A percentile compares a stretch with the other conserved stretches of the same genome.
Evolutionary conservation across 64 coral and sea anemone genomes (phyloP).

Genomic region (Montipora capricornis): DNA sequence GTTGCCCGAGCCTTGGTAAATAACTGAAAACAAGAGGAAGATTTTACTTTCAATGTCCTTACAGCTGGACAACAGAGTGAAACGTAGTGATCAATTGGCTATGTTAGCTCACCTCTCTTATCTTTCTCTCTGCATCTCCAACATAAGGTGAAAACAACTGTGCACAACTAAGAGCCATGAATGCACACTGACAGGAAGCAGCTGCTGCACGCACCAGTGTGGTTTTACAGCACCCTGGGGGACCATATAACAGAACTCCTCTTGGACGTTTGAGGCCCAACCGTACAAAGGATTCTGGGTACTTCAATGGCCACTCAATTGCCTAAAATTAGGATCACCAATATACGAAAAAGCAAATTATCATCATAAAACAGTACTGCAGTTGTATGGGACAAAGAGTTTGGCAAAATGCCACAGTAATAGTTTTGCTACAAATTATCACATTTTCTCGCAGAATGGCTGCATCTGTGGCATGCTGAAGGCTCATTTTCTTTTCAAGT

Average conservation of each 20-base stretch:
- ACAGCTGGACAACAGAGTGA: neutral
- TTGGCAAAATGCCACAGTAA: too few relatives aligned
- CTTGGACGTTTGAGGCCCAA: conserved; percentile 79
- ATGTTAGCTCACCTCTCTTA: conserved; percentile 74
- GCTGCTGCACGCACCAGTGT: conserved; percentile 87
- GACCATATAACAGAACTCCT: conserved; percentile 93
- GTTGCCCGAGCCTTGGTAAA: conserved; percentile 95
- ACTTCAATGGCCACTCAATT: conserved; percentile 93
- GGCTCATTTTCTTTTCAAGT: neutral
- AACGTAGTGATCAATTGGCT: neutral
- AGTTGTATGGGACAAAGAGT: too few relatives aligned
- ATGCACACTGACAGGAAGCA: conserved; percentile 85
- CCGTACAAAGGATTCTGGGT: conserved; percentile 91
- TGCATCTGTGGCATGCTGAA: too few relatives aligned
- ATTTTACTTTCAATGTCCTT: too few relatives aligned
- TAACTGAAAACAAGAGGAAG: conserved; percentile 41
- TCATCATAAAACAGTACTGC: too few relatives aligned
- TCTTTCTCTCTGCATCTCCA: conserved; percentile 93
- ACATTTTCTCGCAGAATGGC: too few relatives aligned
- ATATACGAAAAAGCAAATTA: too few relatives aligned
- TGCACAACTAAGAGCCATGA: conserved; percentile 95
- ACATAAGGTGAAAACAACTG: conserved; percentile 93
- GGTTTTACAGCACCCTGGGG: conserved; percentile 97
- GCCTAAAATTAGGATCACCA: conserved; percentile 60
- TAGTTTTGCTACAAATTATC: too few relatives aligned